phyloP scores from a whole-genome alignment of 2,888 invertebrate genomes.

The Cataglyphis rosenhaueri region DNA sequence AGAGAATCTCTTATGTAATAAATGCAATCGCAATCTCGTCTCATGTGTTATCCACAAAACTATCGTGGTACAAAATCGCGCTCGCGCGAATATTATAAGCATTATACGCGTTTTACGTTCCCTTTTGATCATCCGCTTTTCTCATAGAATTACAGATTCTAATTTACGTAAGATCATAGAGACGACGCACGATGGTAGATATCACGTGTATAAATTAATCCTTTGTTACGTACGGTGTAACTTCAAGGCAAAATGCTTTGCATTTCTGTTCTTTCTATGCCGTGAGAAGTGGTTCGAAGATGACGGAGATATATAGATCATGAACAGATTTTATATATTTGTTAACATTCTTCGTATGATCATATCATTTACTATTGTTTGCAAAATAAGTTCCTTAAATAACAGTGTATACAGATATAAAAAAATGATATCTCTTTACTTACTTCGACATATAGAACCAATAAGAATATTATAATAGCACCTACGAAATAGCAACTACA shows the following conservation, averaged over 20 bases:
- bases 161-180: constrained; percentile 50
- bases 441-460: background rate
- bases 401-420: background rate
- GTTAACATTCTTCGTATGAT: background rate
- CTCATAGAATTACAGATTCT: constrained; percentile 57
- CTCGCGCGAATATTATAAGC: constrained; percentile 72
- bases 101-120: constrained; percentile 54
- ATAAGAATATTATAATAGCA: background rate
- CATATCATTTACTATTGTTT: background rate
- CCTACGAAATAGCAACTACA: no score
- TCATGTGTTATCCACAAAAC: constrained; percentile 21
- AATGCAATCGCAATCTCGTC: constrained; percentile 51
- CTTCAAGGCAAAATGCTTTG: background rate
- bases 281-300: background rate
- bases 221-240: constrained; percentile 19
- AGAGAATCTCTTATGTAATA: constrained; percentile 62
- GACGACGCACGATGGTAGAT: constrained; percentile 13
- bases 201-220: constrained; percentile 34
- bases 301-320: background rate
- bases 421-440: background rate
- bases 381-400: background rate
- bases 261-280: background rate
- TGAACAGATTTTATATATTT: constrained; percentile 6
- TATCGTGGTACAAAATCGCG: constrained; percentile 66
- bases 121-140: constrained; percentile 54